Percentiles rank a stretch among this genome's conserved stretches.
Evolutionary conservation across 2,113 vertebrate species (phyloP).

Genomic region (Beaufortia kweichowensis): DNA sequence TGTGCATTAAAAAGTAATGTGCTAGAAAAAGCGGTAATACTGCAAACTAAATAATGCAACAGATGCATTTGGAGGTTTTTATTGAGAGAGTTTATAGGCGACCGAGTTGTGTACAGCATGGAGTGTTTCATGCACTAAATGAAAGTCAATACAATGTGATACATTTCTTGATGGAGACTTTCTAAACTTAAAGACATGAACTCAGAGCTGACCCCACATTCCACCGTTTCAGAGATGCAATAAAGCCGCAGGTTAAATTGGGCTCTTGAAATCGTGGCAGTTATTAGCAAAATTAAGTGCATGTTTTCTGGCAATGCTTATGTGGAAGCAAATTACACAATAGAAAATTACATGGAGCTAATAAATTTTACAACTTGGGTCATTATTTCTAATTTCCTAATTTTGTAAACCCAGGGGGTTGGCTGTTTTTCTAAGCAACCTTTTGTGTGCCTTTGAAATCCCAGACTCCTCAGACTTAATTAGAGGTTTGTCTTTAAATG

Average conservation of each 20-base stretch:
- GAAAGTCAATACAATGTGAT: no score
- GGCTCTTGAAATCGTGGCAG: conserved; percentile 1
- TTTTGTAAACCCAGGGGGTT: neutral
- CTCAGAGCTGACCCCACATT: neutral
- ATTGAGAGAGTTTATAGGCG: conserved; percentile 51
- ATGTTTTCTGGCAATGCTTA: conserved; percentile 10
- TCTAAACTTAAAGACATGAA: neutral
- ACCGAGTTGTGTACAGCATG: conserved; percentile 39
- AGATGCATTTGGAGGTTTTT: conserved; percentile 52
- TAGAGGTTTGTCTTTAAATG: conserved; percentile 1
- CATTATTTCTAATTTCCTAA: neutral
- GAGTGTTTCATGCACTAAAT: conserved; percentile 37
- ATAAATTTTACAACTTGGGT: conserved; percentile 31
- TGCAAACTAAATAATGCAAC: conserved; percentile 59
- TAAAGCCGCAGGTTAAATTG: neutral
- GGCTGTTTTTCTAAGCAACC: neutral
- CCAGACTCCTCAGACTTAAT: neutral
- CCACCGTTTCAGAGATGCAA: neutral
- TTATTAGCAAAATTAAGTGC: conserved; percentile 16
- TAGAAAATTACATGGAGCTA: conserved; percentile 1
- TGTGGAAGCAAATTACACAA: no score
- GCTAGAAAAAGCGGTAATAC: conserved; percentile 52
- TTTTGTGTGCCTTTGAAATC: neutral
- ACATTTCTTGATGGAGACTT: conserved; percentile 2
- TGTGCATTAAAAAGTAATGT: conserved; percentile 60